Base-by-base conservation (phyloP, 1,140 invertebrate genomes). In the Diuraphis noxia region DNA sequence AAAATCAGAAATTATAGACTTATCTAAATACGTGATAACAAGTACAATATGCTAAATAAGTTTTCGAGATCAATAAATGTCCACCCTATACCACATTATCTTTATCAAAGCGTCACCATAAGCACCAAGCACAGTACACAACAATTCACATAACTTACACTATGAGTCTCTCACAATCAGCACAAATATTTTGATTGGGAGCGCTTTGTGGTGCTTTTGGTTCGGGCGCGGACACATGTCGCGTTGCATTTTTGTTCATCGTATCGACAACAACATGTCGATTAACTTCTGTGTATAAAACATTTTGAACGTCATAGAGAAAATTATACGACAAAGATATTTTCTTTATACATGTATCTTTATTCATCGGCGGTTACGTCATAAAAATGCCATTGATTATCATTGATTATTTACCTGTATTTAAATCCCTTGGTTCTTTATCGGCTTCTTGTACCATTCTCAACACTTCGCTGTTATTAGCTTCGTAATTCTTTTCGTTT, bases 401-500 rank as follows among this genome's bases (percentile, higher is more conserved):
- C 30, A n/a, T n/a, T 30, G 34, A 81, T 85, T 8, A 46, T 93
- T 94, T 94, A 97, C 97, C 97, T 94, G 95, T 94, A 94, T 96
- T 95, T 93, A 96, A 96, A 92, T 96, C 95, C 93, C 93, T 95
- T 91, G 97, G 97, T 93, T 97, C 96, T 93, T 96, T 97, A 93
- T 98, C 97, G 92, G 97, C 97, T 94, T 98, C 97, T 93, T 98
- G 97, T 81, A 99, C 95, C 95, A 98, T 97, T 94, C 97, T 97
- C 94, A 98, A 97, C 7, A 98, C 98, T 93, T 98, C 98, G 93
- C 97, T 98, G 93, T 97, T 97, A 92, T 96, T 96, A 21, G 96
- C 95, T 93, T 97, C 96, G 94, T 98, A 98, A 90, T 96, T 96
- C 94, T 97, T 97, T 94, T 98, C 98, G 93, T 98, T 98, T 94